Evolutionary conservation across 2,888 invertebrate species (phyloP), one percentile per base, ranked within the genome.

Genomic region (Cylindroiulus punctatus): DNA sequence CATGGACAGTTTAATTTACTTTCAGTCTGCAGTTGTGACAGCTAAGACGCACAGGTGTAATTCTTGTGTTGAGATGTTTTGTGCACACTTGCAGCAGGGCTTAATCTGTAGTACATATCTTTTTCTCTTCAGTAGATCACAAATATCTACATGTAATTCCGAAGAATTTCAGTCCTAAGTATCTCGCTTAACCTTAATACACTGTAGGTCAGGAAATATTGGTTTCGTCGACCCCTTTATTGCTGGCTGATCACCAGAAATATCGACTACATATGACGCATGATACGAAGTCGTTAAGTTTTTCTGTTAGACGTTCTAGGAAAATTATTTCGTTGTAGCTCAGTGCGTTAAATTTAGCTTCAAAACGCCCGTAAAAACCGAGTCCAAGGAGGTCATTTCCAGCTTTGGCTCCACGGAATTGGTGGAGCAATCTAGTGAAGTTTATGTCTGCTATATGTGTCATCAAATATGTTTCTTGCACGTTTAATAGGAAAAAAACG

Each of bases 371-470:
- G 65, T 65, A 65, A 65, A 52, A 65, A 26, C 65, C 10, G 3
- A 22, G 65, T 65, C 65, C 26, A 65, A 65, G 65, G 65, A 65
- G 65, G 65, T 65, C 26, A 65, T 65, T 65, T 65, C 65, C 26
- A 65, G 26, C 57, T 57, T n/a, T 1, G 2, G 26, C 22, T 10
- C 26, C 65, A 65, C 26, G 22, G 12, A 44, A 65, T 10, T 65
- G 65, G 65, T 65, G n/a, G 65, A 65, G 65, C 26, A 26, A 65
- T 65, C 26, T 26, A 22, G 17, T 17, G 65, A n/a, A 65, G 65
- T 65, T 65, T 65, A 12, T 65, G n/a, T 10, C 22, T 26, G 65
- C 10, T 26, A n/a, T n/a, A 26, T 52, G n/a, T 5, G 52, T n/a
- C 52, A 52, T 52, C 52, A 52, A n/a, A 19, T n/a, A 52, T 52